These are phyloP conservation scores for Drosophila pectinifera DNA, from an alignment of 1,140 invertebrate genomes.

Conservation along the genomic window DNA sequence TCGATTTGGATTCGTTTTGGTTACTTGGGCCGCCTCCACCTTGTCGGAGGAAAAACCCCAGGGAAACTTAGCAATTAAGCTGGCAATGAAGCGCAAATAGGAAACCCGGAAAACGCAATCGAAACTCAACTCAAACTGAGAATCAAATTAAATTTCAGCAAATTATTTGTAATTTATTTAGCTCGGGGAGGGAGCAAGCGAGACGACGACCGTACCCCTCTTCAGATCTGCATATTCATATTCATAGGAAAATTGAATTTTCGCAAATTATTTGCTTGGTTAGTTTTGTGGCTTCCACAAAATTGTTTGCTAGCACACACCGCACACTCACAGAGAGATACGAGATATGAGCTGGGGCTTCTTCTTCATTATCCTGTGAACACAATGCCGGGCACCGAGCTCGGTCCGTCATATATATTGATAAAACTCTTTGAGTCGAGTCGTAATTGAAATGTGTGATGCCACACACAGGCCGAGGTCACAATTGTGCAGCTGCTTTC, in stretches of 20 bases:
- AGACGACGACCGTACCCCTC: not conserved
- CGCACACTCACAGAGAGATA: not conserved
- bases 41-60: slow-evolving; percentile 34
- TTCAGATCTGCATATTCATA: slow-evolving; percentile 47
- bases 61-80: slow-evolving; percentile 71
- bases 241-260: slow-evolving; percentile 80
- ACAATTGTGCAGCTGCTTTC: slow-evolving; percentile 14
- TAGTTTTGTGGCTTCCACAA: slow-evolving; percentile 79
- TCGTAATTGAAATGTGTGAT: slow-evolving; percentile 66
- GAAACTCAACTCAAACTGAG: slow-evolving; percentile 35
- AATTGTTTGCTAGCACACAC: slow-evolving; percentile 60
- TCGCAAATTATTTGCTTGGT: slow-evolving; percentile 79
- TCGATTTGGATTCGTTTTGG: slow-evolving; percentile 70
- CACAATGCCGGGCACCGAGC: slow-evolving; percentile 39
- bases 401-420: slow-evolving; percentile 46
- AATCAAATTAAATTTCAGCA: slow-evolving; percentile 78
- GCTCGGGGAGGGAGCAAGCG: not conserved
- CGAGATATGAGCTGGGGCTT: slow-evolving; percentile 36
- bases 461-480: slow-evolving; percentile 14
- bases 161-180: slow-evolving; percentile 72
- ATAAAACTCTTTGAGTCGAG: slow-evolving; percentile 44
- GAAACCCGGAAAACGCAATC: slow-evolving; percentile 16
- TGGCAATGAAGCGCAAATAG: slow-evolving; percentile 67
- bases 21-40: slow-evolving; percentile 38
- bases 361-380: slow-evolving; percentile 72